Conservation (phyloP, 2,797 vertebrate genomes). For the Muraenolepis orangiensis region DNA sequence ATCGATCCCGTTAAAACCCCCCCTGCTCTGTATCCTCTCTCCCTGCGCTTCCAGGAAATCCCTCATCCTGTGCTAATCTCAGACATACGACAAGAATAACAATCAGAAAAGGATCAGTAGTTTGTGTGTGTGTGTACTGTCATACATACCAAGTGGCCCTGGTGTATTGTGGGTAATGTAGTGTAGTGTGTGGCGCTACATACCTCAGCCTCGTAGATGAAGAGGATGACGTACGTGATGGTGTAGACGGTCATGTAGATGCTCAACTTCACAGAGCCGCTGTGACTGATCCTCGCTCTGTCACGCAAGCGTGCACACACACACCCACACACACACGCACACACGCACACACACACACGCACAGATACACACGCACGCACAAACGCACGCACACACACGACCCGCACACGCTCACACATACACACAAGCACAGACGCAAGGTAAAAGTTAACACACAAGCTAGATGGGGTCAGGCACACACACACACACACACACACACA, state of each 20-base stretch:
- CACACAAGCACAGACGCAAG: too few relatives aligned
- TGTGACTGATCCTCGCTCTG: constrained; percentile 89
- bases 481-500: not conserved
- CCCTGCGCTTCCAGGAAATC: not conserved
- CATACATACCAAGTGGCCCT: not conserved
- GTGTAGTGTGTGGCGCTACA: constrained; percentile 55
- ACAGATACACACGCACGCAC: not conserved
- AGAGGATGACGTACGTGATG: constrained; percentile 87
- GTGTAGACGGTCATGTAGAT: constrained; percentile 92
- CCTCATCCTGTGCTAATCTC: not conserved
- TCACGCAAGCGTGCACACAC: constrained; percentile 23
- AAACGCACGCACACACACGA: too few relatives aligned
- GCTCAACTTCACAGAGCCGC: constrained; percentile 85
- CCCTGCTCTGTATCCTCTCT: not conserved
- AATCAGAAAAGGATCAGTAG: not conserved
- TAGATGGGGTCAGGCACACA: not conserved
- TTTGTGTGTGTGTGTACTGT: not conserved
- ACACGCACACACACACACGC: constrained; percentile 5
- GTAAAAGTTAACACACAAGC: too few relatives aligned
- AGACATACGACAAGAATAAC: not conserved
- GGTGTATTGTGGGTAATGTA: constrained; percentile 9
- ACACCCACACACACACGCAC: constrained; percentile 17
- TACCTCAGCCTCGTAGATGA: constrained; percentile 93
- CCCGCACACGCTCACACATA: too few relatives aligned
- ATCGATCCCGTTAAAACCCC: not conserved